Percentiles rank a stretch among this genome's conserved stretches.
These are phyloP conservation scores for Phalacrocorax pelagicus DNA, from an alignment of 2,113 vertebrate genomes.

Conservation along the genomic window DNA sequence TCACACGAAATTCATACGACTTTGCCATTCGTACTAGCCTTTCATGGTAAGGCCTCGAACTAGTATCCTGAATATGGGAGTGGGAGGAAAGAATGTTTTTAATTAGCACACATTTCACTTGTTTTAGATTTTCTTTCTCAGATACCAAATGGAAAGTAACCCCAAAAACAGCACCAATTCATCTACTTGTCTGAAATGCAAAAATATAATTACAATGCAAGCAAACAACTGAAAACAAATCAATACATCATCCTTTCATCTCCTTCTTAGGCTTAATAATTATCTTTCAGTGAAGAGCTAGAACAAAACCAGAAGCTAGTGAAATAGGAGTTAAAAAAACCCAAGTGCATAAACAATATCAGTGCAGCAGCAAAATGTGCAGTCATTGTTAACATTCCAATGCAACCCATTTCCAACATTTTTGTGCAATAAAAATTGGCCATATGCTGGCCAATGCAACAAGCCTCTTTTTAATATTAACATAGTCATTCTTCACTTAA, in stretches of 20 bases:
- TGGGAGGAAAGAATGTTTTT: conserved; percentile 36
- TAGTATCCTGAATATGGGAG: conserved; percentile 68
- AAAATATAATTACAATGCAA: conserved; percentile 42
- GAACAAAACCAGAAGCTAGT: conserved; percentile 62
- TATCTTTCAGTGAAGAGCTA: conserved; percentile 64
- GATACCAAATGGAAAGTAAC: conserved; percentile 49
- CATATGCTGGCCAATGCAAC: conserved; percentile 67
- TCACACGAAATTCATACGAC: neutral
- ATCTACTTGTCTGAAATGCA: conserved; percentile 53
- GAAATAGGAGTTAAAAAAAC: conserved; percentile 54
- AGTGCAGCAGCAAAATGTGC: conserved; percentile 74
- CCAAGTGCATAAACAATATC: conserved; percentile 74
- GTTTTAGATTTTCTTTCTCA: conserved; percentile 52
- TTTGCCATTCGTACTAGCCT: conserved; percentile 10
- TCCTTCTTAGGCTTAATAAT: conserved; percentile 72
- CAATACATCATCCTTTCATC: conserved; percentile 57
- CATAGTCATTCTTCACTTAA: conserved; percentile 54
- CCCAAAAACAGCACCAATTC: conserved; percentile 72
- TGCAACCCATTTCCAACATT: conserved; percentile 67
- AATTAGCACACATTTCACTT: conserved; percentile 61
- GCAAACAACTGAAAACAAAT: conserved; percentile 59
- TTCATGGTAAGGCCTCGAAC: conserved; percentile 63
- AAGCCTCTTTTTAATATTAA: conserved; percentile 58
- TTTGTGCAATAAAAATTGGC: conserved; percentile 75
- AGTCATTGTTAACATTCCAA: conserved; percentile 67